phyloP scores from a whole-genome alignment of 2,797 vertebrate genomes.

The Choloepus didactylus region DNA sequence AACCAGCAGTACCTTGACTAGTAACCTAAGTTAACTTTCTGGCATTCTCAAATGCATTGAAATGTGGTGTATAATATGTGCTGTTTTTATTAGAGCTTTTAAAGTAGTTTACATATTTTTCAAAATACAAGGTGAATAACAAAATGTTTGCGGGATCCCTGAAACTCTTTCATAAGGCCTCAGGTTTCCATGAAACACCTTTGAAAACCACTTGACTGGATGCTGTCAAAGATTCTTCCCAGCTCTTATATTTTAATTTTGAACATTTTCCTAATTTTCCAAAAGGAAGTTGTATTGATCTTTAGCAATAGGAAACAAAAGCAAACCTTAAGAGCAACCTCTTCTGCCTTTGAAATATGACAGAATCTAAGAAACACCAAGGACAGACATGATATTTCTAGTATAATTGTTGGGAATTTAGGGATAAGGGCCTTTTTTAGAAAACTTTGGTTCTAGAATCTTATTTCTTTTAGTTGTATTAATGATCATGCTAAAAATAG shows the following conservation, averaged over 20 bases:
- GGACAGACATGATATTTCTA: neutral
- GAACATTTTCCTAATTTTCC: conserved; percentile 64
- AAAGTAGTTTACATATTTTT: conserved; percentile 48
- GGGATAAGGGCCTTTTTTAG: neutral
- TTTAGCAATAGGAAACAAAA: conserved; percentile 42
- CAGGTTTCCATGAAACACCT: conserved; percentile 14
- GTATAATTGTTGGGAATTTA: neutral
- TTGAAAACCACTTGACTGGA: conserved; percentile 7
- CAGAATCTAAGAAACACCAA: neutral
- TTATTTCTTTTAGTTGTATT: conserved; percentile 19
- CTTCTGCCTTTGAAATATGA: conserved; percentile 49
- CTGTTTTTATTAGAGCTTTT: conserved; percentile 33
- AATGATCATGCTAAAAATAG: conserved; percentile 27
- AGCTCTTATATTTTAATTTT: neutral
- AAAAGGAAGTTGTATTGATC: neutral
- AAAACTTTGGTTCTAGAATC: conserved; percentile 33
- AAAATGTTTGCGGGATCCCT: conserved; percentile 8
- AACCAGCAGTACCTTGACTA: neutral
- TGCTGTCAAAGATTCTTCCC: neutral
- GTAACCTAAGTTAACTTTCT: neutral
- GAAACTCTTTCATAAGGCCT: conserved; percentile 27
- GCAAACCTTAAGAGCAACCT: neutral
- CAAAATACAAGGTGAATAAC: conserved; percentile 63
- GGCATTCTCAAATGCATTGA: conserved; percentile 4
- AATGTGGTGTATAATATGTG: neutral